Evolutionary conservation across 2,888 invertebrate genomes (phyloP), one percentile per base, ranked within the genome.

Genomic region (Drymonia ruficornis): DNA sequence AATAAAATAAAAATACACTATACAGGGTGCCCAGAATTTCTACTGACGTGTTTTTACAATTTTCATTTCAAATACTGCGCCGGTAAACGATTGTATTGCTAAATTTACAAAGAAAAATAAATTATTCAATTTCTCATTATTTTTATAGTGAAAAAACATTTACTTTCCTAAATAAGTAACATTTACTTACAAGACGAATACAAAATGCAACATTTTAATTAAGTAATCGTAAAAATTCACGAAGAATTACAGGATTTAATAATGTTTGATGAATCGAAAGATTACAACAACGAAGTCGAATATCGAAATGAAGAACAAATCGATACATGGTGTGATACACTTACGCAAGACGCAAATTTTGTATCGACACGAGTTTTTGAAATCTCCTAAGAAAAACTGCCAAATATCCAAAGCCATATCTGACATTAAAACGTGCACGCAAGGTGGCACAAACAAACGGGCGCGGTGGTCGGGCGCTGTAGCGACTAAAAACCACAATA

Each of bases 1-100:
- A 16, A 42, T 11, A 23, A 23, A 44, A 72, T 71, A 71, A 79
- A 77, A 75, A 81, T 54, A 62, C 56, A 67, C 59, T 70, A 62
- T 65, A 67, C 71, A 71, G 52, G 65, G 63, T 67, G 69, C 67
- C 38, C 50, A 56, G 59, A 57, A 62, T 51, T 59, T 59, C 53
- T 57, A 60, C 57, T 46, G 67, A 56, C 58, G 59, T 68, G 61
- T 61, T 66, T 69, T 59, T 69, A 67, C 61, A 66, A 60, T 62
- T 31, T 47, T 34, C 52, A 58, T 66, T 60, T 69, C 67, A 69
- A 70, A 70, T 70, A 70, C 70, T 70, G 70, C 58, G 69, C 59
- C 60, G 70, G 70, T 71, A 71, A 70, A 79, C 68, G 76, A 78
- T 82, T 75, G 71, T 60, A 80, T 74, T 76, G 71, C 78, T 75